Conservation (phyloP, 2,113 vertebrate species). For the Chlamydotis undulata region DNA sequence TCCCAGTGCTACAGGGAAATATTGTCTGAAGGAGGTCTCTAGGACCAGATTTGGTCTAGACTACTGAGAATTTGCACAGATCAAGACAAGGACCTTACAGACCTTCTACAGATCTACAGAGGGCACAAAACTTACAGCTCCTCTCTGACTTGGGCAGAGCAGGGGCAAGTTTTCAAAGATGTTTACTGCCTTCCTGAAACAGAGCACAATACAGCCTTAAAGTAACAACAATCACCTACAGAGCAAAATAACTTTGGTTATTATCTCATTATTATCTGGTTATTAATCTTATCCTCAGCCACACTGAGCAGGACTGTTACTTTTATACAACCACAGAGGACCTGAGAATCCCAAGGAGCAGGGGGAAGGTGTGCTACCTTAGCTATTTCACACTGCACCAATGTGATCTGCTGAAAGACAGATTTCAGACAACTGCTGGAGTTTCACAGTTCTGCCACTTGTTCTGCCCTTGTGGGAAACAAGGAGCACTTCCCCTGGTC, state of each 20-base stretch:
- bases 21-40: not conserved
- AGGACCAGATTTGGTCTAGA: not conserved
- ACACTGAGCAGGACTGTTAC: not conserved
- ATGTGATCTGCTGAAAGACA: not conserved
- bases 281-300: not conserved
- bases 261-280: too few relatives aligned
- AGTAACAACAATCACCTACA: not conserved
- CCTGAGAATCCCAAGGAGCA: fast-evolving
- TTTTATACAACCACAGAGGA: not conserved
- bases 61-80: not conserved
- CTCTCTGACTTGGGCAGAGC: not conserved
- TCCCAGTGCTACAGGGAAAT: not conserved
- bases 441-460: not conserved
- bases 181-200: not conserved
- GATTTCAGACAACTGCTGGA: not conserved
- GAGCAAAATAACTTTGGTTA: not conserved
- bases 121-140: not conserved
- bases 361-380: not conserved
- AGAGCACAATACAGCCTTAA: not conserved
- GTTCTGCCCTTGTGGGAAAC: not conserved
- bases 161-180: not conserved
- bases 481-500: not conserved
- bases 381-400: not conserved
- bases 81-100: not conserved
- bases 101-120: not conserved